Percentiles rank a stretch among this genome's conserved stretches.
Evolutionary conservation across 2,797 vertebrate species (phyloP).

Genomic region (Cottoperca gobio): DNA sequence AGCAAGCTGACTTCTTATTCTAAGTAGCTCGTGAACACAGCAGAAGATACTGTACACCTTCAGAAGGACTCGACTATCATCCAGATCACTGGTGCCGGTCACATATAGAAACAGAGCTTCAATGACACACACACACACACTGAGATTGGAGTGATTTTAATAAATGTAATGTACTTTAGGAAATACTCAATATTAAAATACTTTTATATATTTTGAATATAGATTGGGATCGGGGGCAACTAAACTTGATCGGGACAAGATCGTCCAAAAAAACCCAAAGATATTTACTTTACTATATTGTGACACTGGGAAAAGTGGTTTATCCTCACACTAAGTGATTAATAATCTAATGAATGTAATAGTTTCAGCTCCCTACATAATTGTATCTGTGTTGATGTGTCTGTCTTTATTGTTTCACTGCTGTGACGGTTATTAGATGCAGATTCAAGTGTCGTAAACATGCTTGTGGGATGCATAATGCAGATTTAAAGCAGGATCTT

Average conservation of each 20-base stretch:
- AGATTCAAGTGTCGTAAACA: constrained; percentile 19
- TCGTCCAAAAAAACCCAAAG: too few species aligned
- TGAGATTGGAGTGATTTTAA: too few species aligned
- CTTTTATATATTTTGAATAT: too few species aligned
- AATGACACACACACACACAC: too few species aligned
- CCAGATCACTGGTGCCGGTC: constrained; percentile 1
- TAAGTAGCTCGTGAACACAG: constrained; percentile 12
- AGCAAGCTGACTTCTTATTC: neutral
- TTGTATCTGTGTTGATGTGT: neutral
- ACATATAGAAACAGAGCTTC: constrained; percentile 2
- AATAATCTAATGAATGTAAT: too few species aligned
- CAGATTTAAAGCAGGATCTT: constrained; percentile 18
- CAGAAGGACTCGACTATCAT: neutral
- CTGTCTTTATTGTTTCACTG: constrained; percentile 11
- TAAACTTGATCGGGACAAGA: too few species aligned
- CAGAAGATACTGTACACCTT: neutral
- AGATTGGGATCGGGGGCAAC: too few species aligned
- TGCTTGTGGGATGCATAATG: neutral
- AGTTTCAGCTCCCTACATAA: neutral
- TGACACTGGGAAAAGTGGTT: too few species aligned
- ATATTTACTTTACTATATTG: too few species aligned
- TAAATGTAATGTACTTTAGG: too few species aligned
- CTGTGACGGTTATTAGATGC: neutral
- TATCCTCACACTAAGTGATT: too few species aligned
- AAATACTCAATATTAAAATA: too few species aligned